Conservation (phyloP, 2,797 vertebrate genomes). For the Hemitrygon akajei region DNA sequence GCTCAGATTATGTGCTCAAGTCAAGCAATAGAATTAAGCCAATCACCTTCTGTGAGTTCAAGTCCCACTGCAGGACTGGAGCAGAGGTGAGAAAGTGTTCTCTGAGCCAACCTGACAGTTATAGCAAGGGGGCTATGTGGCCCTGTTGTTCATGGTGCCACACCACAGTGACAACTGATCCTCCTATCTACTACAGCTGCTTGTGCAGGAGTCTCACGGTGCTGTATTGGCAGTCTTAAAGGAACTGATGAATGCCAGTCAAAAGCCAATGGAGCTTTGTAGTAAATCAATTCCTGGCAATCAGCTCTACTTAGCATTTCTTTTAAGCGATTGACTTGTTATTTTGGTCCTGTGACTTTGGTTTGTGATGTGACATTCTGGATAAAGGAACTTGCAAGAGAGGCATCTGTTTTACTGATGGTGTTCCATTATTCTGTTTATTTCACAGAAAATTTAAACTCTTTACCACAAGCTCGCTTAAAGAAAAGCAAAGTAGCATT, state of each 20-base stretch:
- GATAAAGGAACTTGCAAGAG: background rate
- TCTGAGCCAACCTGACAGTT: background rate
- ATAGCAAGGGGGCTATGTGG: background rate
- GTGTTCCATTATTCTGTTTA: background rate
- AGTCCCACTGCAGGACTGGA: background rate
- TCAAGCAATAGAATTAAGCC: too few species aligned
- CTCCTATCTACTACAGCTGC: background rate
- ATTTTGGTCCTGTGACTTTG: background rate
- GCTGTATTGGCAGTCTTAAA: too few species aligned
- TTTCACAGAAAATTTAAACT: background rate
- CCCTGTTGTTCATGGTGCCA: background rate
- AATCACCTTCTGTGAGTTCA: too few species aligned
- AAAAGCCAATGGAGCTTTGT: background rate
- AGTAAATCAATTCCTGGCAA: background rate
- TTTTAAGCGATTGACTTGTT: background rate
- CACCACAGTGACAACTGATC: background rate
- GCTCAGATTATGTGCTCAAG: background rate
- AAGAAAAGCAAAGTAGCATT: background rate
- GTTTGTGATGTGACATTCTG: background rate
- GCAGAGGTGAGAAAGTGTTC: slow-evolving; percentile 4
- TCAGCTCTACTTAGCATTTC: too few species aligned
- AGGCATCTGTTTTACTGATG: too few species aligned
- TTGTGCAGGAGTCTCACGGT: background rate
- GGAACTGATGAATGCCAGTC: background rate
- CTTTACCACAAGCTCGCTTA: background rate